Evolutionary conservation across 2,888 invertebrate genomes (phyloP).

Genomic region (Malthinus seriepunctatus): DNA sequence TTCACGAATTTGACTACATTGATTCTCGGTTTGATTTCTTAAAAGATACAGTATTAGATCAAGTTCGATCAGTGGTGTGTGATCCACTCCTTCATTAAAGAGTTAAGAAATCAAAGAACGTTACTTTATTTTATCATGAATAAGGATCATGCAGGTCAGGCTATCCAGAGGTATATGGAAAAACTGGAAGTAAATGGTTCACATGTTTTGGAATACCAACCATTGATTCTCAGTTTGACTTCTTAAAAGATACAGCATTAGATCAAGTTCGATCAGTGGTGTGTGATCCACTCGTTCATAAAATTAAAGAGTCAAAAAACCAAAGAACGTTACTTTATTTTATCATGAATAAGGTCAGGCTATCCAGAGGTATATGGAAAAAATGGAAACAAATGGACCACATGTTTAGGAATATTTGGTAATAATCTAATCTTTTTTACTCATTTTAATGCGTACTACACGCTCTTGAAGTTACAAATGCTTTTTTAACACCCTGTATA

Average conservation of each 20-base stretch:
- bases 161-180: neutral
- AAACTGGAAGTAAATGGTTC: neutral
- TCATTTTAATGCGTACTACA: no score
- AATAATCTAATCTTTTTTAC: no score
- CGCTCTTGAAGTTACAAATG: no score
- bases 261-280: neutral
- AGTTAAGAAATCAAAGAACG: neutral
- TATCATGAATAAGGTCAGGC: neutral
- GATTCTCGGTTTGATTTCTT: constrained; percentile 3
- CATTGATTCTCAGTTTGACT: constrained; percentile 3
- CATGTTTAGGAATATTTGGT: neutral
- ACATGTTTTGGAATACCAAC: neutral
- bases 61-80: neutral
- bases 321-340: neutral
- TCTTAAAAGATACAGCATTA: constrained; percentile 6
- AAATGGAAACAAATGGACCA: neutral
- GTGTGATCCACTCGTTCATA: neutral
- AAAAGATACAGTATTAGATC: constrained; percentile 5
- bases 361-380: neutral
- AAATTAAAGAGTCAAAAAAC: neutral
- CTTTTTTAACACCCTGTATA: no score
- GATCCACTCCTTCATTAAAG: neutral
- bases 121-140: neutral
- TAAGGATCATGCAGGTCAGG: neutral
- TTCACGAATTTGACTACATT: neutral